Base-by-base conservation (phyloP, 1,140 invertebrate genomes). In the Euura saliciscinereae region DNA sequence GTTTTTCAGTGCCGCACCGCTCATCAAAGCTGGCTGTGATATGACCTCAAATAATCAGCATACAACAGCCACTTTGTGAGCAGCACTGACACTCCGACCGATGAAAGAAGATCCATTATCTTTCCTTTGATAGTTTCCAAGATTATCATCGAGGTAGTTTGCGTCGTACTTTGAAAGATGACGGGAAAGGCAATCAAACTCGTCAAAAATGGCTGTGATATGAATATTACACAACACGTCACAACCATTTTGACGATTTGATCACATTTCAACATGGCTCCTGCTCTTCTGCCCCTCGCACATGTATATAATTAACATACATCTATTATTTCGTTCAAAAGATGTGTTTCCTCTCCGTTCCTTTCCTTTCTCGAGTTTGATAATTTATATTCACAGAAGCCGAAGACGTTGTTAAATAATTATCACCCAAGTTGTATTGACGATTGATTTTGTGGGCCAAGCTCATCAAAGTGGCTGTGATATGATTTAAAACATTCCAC, bases 141-240 rank as follows among this genome's bases (percentile, higher is more conserved):
- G 8, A 59, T 59, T n/a, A 11, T 59, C 51, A 59, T 11, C 51
- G 51, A 28, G 28, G 28, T 59, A 59, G 6, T 59, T 11, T 6
- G 51, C 13, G 13, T 59, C 13, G 10, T 59, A 59, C 51, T 8
- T 59, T 59, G 10, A 3, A 44, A 76, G 84, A 78, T 75, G 83
- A 74, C 77, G 78, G 82, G 82, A 86, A 86, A 85, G 76, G 82
- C 85, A 88, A 89, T 90, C 89, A 85, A 92, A 93, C 91, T 93
- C 92, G 93, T 94, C 93, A 93, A 94, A 92, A 93, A 93, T 94
- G 93, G 93, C 93, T 94, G 93, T 94, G 94, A 95, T 95, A 95
- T 94, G 94, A 91, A 83, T 86, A 83, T 85, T 86, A 77, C 84
- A 80, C 88, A 88, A 93, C 92, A 94, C 91, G 92, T 91, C 93